Evolutionary conservation across 2,888 invertebrate species (phyloP).

Genomic region (Tachina lurida): DNA sequence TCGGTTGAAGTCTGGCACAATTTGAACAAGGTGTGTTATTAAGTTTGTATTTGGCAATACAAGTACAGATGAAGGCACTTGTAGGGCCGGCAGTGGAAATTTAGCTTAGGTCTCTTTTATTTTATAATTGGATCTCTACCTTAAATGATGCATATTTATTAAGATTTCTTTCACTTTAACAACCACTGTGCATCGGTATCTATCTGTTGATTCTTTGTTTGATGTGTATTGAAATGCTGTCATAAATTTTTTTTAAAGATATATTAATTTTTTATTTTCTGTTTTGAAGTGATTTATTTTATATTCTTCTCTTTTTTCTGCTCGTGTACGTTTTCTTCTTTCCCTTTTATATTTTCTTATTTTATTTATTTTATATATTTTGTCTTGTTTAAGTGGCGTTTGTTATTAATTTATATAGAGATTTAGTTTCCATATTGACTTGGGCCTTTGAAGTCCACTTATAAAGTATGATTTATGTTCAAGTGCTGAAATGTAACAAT

Average conservation of each 20-base stretch:
- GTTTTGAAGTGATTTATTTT: conserved; percentile 71
- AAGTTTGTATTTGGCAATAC: no score
- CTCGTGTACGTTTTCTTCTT: conserved; percentile 14
- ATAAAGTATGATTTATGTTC: conserved; percentile 51
- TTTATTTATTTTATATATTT: conserved; percentile 31
- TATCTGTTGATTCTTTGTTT: neutral
- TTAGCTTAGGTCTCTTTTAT: no score
- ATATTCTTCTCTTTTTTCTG: conserved; percentile 63
- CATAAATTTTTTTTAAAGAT: neutral
- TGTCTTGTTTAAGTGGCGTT: conserved; percentile 34
- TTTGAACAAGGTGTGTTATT: no score
- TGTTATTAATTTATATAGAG: conserved; percentile 58
- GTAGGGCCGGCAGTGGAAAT: no score
- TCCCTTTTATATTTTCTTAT: conserved; percentile 3
- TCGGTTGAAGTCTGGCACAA: no score
- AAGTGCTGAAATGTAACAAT: conserved; percentile 45
- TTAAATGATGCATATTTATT: neutral
- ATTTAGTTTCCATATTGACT: conserved; percentile 62
- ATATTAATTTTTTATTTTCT: conserved; percentile 40
- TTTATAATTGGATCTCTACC: no score
- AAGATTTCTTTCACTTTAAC: neutral
- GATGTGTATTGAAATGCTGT: neutral
- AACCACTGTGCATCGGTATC: neutral
- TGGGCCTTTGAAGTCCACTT: conserved; percentile 27
- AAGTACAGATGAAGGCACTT: no score